Evolutionary conservation across 2,797 vertebrate genomes (phyloP), one percentile per base, ranked within the genome.

Genomic region (Hylomyscus alleni): DNA sequence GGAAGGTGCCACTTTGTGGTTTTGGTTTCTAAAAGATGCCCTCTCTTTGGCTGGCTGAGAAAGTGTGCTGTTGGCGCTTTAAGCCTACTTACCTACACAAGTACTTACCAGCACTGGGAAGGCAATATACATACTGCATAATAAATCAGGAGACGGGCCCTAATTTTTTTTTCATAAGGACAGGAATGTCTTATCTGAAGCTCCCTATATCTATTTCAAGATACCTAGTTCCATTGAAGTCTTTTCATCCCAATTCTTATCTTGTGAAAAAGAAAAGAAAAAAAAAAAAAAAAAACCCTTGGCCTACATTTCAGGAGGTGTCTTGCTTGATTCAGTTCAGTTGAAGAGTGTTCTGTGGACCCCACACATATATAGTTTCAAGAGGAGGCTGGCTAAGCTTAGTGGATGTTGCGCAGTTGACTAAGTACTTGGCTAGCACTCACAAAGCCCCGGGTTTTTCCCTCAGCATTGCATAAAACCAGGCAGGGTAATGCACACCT

Each of bases 41-140:
- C 92, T 97, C 84, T 91, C 96, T 97, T 82, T 72, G 89, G 92
- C 90, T 95, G 85, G 37, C 95, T n/a, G 3, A 0, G 52, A 97
- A 97, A 31, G 72, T 17, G 22, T 44, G 17, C 19, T 75, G 31
- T 90, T 81, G 92, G 96, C 81, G 37, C 0, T 0, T 76, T 0
- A 2, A 91, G 44, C n/a, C 10, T 96, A 73, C 77, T 75, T 83
- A 62, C 56, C 86, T 88, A 76, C 12, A 76, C 22, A 77, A 80
- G 69, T 52, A 56, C 91, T 84, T 77, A 73, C 85, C 77, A 76
- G 65, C 40, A 29, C 72, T 2, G 13, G 75, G 72, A 88, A 93
- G 95, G 50, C 62, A 52, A 86, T 37, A 2, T 90, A 62, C 8
- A 62, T 3, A 40, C 40, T 6, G 1, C 17, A 19, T 4, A 13